Base-by-base conservation (phyloP, 2,797 vertebrate genomes). In the Emys orbicularis region DNA sequence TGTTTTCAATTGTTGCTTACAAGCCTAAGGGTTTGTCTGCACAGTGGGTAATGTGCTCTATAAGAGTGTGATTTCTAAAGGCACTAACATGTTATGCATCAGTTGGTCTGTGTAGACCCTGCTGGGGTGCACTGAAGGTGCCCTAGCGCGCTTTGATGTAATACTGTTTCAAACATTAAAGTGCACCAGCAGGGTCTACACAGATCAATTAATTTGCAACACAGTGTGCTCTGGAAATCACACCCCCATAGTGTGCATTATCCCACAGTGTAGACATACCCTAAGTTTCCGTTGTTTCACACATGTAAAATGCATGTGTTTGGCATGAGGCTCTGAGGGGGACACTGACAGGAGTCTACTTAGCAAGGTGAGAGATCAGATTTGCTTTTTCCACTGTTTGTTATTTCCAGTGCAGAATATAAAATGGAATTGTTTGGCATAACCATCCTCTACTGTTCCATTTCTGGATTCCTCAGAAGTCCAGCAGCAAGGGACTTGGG, bases 381-480 rank as follows among this genome's bases (percentile, higher is more conserved):
- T 72, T 72, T 41, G 68, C 37, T 41, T 72, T 72, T 23, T 41
- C 19, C 81, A 87, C 15, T 68, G 52, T 37, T 84, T 82, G 65
- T 89, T 56, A 81, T 84, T 96, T 92, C 54, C 91, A 57, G 89
- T 80, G 82, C 79, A 90, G 88, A 97, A 86, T 10, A 87, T 53
- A 53, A 77, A 31, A 59, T 12, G 72, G n/a, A 8, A 25, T 27
- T 88, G 92, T 90, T 81, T 41, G 37, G 68, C 84, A 86, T 31
- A 61, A 25, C 0, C 0, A 59, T 29, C 19, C 81, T 90, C 84
- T 90, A 79, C 81, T 83, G 86, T 31, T 83, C 59, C 68, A 86
- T 96, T 95, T 83, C 92, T 83, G 88, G 96, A 93, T 89, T 81
- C 92, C 79, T 95, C 86, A 95, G n/a, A 41, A 72, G 10, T 41